phyloP scores from a whole-genome alignment of 2,888 invertebrate species.

The Coenonympha arcania region DNA sequence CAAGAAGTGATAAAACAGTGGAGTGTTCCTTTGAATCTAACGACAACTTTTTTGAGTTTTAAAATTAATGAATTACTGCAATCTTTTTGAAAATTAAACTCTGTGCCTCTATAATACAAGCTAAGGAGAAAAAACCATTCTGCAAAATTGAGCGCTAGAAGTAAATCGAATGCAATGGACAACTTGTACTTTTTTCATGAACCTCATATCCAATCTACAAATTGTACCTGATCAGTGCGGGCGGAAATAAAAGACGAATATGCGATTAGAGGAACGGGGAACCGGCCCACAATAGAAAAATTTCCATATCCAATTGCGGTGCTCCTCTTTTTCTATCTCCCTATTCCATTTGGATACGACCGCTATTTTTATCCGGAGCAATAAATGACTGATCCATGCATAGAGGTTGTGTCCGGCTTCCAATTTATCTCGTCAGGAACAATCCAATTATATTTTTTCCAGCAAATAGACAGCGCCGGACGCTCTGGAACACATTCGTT shows the following conservation, averaged over 20 bases:
- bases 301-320: conserved; percentile 26
- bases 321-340: conserved; percentile 20
- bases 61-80: no score
- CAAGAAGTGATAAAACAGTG: no score
- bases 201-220: conserved; percentile 8
- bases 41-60: no score
- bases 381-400: conserved; percentile 43
- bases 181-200: no score
- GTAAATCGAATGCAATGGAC: not conserved
- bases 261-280: conserved; percentile 20
- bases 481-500: conserved; percentile 45
- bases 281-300: conserved; percentile 20
- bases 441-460: conserved; percentile 65
- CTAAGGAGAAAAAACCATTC: no score
- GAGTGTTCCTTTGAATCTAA: no score
- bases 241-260: conserved; percentile 7
- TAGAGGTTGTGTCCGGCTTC: conserved; percentile 38
- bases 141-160: no score
- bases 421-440: conserved; percentile 61
- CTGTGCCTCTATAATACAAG: no score
- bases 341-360: conserved; percentile 22
- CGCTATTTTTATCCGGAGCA: conserved; percentile 39
- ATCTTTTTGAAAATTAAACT: no score
- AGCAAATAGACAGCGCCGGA: conserved; percentile 48
- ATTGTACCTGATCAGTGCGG: conserved; percentile 2